phyloP scores from a whole-genome alignment of 1,140 invertebrate genomes.

The Cotesia glomerata region DNA sequence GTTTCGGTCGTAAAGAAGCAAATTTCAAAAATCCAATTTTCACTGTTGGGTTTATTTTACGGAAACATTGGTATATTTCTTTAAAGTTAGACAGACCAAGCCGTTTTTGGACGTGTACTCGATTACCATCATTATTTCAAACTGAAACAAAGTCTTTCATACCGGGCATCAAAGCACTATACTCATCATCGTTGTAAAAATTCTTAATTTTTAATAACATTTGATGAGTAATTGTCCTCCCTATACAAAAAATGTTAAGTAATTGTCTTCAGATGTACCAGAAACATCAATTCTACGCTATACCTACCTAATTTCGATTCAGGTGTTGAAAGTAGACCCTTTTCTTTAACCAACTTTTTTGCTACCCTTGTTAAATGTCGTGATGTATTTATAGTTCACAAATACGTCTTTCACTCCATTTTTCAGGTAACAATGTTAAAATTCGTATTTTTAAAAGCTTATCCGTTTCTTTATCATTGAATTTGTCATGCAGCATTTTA shows the following conservation, averaged over 20 bases:
- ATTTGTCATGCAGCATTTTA: constrained; percentile 7
- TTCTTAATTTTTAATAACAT: not conserved
- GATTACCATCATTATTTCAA: constrained; percentile 19
- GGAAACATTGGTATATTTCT: constrained; percentile 23
- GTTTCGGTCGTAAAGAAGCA: not conserved
- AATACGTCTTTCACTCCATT: constrained; percentile 3
- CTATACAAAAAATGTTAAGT: constrained; percentile 12
- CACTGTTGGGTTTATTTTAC: not conserved
- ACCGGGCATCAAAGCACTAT: constrained; percentile 18
- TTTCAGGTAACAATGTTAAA: constrained; percentile 11
- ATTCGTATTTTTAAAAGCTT: constrained; percentile 1
- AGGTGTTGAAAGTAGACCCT: constrained; percentile 5
- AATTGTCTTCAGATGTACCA: constrained; percentile 8
- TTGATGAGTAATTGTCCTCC: constrained; percentile 18
- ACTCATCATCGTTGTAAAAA: constrained; percentile 28
- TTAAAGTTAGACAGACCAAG: constrained; percentile 23
- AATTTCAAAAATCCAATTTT: no score
- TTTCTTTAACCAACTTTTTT: constrained; percentile 9
- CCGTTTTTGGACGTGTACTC: constrained; percentile 27
- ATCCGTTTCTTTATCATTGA: constrained; percentile 6
- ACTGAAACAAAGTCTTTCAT: constrained; percentile 29
- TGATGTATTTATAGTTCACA: not conserved
- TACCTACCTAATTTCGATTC: constrained; percentile 14
- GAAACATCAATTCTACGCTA: constrained; percentile 1
- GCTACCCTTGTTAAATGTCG: constrained; percentile 6